phyloP scores from a whole-genome alignment of 2,888 invertebrate genomes.

The Caenorhabditis wallacei region DNA sequence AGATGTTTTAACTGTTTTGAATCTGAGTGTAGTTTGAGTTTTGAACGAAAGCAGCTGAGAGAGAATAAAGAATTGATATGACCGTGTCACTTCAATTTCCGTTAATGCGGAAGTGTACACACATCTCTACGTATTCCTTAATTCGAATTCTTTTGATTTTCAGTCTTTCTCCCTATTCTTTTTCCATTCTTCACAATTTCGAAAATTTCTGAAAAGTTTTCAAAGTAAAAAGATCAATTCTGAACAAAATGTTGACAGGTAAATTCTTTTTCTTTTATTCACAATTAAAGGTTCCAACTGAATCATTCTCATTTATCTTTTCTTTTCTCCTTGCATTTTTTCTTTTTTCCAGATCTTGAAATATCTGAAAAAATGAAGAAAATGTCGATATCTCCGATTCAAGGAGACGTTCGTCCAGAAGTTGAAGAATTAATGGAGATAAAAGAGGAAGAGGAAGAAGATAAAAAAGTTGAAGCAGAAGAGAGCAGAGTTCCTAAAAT shows the following conservation, averaged over 20 bases:
- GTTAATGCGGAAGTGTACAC: conserved; percentile 11
- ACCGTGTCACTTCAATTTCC: neutral
- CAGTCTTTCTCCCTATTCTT: neutral
- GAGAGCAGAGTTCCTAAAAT: conserved; percentile 22
- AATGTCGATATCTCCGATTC: conserved; percentile 46
- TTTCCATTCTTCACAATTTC: neutral
- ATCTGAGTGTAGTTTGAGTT: no score
- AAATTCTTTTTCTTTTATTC: no score
- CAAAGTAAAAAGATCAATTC: no score
- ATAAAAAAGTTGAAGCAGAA: conserved; percentile 21
- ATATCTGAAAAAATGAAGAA: conserved; percentile 40
- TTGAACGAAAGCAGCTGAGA: neutral
- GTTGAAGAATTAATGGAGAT: conserved; percentile 42
- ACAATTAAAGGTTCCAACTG: no score
- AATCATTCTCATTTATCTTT: no score
- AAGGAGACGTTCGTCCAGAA: conserved; percentile 14
- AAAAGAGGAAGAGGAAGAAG: conserved; percentile 42
- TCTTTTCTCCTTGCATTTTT: no score
- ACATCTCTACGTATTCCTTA: neutral
- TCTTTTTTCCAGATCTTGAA: neutral
- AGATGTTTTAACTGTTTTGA: no score
- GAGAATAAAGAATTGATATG: neutral
- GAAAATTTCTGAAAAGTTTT: no score
- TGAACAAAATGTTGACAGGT: no score
- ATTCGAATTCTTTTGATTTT: conserved; percentile 19